These are phyloP conservation scores for Ophioninae sp. DNA, from an alignment of 2,888 invertebrate species.

Conservation along the genomic window DNA sequence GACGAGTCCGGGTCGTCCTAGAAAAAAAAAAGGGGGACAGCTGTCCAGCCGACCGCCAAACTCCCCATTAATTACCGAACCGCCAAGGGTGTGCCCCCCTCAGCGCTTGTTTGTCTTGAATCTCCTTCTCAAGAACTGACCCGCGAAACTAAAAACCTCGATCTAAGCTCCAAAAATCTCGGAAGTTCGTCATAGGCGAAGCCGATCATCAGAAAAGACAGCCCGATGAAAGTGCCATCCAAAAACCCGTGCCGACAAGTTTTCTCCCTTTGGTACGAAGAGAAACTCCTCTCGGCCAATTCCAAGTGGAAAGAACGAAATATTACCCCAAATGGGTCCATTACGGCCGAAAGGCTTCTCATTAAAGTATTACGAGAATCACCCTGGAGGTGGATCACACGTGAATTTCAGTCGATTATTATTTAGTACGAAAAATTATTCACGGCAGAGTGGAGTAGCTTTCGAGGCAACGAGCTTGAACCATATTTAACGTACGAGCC, in stretches of 20 bases:
- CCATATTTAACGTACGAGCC: conserved; percentile 49
- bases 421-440: conserved; percentile 51
- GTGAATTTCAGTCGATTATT: conserved; percentile 45
- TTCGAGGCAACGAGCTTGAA: conserved; percentile 48
- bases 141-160: conserved; percentile 60
- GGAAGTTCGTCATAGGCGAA: neutral
- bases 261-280: neutral
- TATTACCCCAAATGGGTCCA: conserved; percentile 35
- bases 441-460: conserved; percentile 51
- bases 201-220: too few relatives aligned
- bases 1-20: conserved; percentile 23
- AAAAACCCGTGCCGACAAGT: neutral
- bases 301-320: conserved; percentile 11
- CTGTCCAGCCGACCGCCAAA: conserved; percentile 80
- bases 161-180: neutral
- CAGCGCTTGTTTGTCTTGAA: conserved; percentile 74
- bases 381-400: conserved; percentile 49
- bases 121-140: conserved; percentile 30
- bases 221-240: too few relatives aligned
- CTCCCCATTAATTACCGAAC: conserved; percentile 79
- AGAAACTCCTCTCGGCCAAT: conserved; percentile 34
- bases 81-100: conserved; percentile 71
- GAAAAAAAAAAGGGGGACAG: conserved; percentile 78
- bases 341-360: conserved; percentile 41
- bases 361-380: conserved; percentile 61